Evolutionary conservation across 2,113 vertebrate genomes (phyloP), one percentile per base, ranked within the genome.

Genomic region (Hippocampus abdominalis): DNA sequence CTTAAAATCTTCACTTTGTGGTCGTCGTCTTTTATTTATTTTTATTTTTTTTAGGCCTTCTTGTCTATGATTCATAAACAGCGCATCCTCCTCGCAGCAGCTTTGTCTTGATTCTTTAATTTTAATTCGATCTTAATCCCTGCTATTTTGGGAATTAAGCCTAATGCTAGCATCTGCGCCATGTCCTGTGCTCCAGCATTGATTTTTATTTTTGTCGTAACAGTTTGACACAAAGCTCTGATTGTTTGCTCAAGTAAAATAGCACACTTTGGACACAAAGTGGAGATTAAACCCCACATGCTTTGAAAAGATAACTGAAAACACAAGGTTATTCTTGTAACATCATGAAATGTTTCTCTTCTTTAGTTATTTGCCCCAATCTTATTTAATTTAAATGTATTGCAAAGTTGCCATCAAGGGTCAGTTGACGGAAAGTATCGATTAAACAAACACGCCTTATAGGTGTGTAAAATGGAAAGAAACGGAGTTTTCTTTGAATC

Each of bases 61-160:
- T 65, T 48, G 76, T 71, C 70, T 78, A 68, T 80, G 65, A 60
- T 77, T 62, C 69, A 84, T 74, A 76, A 76, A 77, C 72, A 72
- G 76, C 77, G 76, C 27, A 60, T 60, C 57, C 27, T 83, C 83
- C 68, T 83, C 79, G 76, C 83, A 71, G 72, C 80, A 74, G 76
- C 80, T 79, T 86, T 87, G 80, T 84, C 85, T 85, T 82, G 82
- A 87, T 82, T 60, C 83, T 88, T 36, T 86, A 61, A 84, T 78
- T 89, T 87, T 84, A 84, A 90, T 84, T 84, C 72, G 48, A 51
- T 81, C 75, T 81, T 88, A 89, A 91, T 89, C 88, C 81, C 72
- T 81, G 71, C 81, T 88, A 87, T 87, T 89, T 86, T 68, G 69
- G 79, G 88, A 88, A 81, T 81, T 86, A 89, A 88, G 80, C 82